Conservation (phyloP, 2,888 invertebrate genomes). For the Autographa pulchrina region DNA sequence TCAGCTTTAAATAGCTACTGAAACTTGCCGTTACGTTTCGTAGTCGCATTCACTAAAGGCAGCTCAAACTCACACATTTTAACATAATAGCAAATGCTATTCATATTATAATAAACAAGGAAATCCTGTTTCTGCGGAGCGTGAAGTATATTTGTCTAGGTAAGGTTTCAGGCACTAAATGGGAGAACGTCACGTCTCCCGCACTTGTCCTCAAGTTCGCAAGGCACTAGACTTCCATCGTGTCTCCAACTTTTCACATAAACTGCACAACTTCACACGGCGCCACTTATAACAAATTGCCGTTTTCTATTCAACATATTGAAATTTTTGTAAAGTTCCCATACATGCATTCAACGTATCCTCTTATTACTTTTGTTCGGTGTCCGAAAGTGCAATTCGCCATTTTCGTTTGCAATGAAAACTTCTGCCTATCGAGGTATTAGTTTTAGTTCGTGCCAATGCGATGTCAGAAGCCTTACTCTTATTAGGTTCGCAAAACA, state of each 20-base stretch:
- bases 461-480: conserved; percentile 16
- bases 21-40: conserved; percentile 26
- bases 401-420: conserved; percentile 32
- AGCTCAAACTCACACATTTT: conserved; percentile 56
- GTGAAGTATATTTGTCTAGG: conserved; percentile 69
- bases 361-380: conserved; percentile 54
- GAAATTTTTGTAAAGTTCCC: conserved; percentile 71
- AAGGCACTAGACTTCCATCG: conserved; percentile 72
- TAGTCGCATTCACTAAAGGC: conserved; percentile 33
- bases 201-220: conserved; percentile 83
- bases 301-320: conserved; percentile 79
- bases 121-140: conserved; percentile 60
- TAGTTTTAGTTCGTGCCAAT: conserved; percentile 16
- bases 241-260: conserved; percentile 86
- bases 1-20: conserved; percentile 27
- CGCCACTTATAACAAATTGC: conserved; percentile 79
- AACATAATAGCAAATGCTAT: conserved; percentile 56
- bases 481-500: conserved; percentile 21
- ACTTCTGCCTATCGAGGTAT: conserved; percentile 34
- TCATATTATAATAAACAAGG: conserved; percentile 59
- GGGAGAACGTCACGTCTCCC: conserved; percentile 80
- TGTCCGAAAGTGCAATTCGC: conserved; percentile 51
- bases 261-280: conserved; percentile 82
- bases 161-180: conserved; percentile 71
- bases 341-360: conserved; percentile 49